These are phyloP conservation scores for Orthosia gothica DNA, from an alignment of 2,888 invertebrate species.

Conservation along the genomic window DNA sequence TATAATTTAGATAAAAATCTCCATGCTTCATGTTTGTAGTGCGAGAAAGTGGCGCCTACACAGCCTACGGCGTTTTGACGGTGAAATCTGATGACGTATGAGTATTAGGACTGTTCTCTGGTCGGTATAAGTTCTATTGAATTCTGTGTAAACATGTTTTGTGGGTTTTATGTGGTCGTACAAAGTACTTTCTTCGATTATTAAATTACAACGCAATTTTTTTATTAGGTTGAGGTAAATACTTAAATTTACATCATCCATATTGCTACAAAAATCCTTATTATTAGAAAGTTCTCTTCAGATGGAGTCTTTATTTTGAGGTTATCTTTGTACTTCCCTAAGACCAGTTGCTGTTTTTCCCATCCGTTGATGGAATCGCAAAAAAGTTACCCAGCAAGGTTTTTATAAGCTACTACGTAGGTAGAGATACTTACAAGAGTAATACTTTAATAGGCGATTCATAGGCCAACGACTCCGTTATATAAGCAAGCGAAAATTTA, in stretches of 20 bases:
- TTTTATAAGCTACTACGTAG: constrained; percentile 24
- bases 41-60: constrained; percentile 73
- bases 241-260: too few species aligned
- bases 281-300: too few species aligned
- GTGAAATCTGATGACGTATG: constrained; percentile 71
- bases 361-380: constrained; percentile 1
- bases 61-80: constrained; percentile 69
- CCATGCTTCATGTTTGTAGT: constrained; percentile 20
- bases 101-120: not conserved
- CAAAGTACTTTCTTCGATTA: too few species aligned
- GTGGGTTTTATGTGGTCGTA: too few species aligned
- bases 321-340: not conserved
- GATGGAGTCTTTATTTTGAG: too few species aligned
- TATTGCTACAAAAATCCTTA: too few species aligned
- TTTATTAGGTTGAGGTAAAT: too few species aligned
- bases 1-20: constrained; percentile 36
- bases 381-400: constrained; percentile 36
- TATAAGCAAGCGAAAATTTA: constrained; percentile 18
- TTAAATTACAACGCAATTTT: too few species aligned
- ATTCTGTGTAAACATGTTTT: too few species aligned
- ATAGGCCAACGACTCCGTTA: constrained; percentile 27
- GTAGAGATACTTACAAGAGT: not conserved
- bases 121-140: too few species aligned
- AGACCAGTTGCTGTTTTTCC: not conserved
- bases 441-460: not conserved